Percentiles rank a stretch among this genome's conserved stretches.
Conservation (phyloP, 2,888 invertebrate genomes). For the Stenodera caucasica region DNA sequence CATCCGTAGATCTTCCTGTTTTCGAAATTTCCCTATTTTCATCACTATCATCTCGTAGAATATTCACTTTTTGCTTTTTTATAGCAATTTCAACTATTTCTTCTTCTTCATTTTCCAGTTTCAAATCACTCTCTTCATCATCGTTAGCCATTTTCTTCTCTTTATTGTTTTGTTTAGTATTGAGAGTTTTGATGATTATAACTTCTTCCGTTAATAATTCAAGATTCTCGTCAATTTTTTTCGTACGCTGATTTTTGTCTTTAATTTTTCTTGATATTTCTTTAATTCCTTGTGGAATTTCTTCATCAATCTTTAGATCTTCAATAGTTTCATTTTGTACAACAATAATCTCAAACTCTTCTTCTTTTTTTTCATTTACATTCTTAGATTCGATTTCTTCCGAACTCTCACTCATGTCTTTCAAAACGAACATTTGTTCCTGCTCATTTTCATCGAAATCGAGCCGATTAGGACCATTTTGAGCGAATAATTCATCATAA, state of each 20-base stretch:
- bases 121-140: neutral
- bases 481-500: conserved; percentile 12
- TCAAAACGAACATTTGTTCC: neutral
- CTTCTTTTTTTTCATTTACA: conserved; percentile 1
- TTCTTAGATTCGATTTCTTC: conserved; percentile 21
- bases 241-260: neutral
- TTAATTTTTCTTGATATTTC: conserved; percentile 6
- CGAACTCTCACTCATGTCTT: neutral
- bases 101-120: neutral
- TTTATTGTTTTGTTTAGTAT: no score
- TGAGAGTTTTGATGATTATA: neutral
- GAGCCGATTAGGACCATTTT: neutral
- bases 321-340: conserved; percentile 3
- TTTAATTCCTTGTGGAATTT: conserved; percentile 23
- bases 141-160: no score
- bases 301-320: conserved; percentile 22
- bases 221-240: neutral
- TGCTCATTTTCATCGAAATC: conserved; percentile 8
- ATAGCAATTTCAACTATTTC: neutral
- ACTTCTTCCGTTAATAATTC: neutral
- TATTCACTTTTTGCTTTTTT: neutral
- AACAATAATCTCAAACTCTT: conserved; percentile 4
- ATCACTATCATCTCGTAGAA: neutral
- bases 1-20: neutral
- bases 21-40: conserved; percentile 1